Conservation (phyloP, 2,888 invertebrate species). For the Pseudoips prasinana region DNA sequence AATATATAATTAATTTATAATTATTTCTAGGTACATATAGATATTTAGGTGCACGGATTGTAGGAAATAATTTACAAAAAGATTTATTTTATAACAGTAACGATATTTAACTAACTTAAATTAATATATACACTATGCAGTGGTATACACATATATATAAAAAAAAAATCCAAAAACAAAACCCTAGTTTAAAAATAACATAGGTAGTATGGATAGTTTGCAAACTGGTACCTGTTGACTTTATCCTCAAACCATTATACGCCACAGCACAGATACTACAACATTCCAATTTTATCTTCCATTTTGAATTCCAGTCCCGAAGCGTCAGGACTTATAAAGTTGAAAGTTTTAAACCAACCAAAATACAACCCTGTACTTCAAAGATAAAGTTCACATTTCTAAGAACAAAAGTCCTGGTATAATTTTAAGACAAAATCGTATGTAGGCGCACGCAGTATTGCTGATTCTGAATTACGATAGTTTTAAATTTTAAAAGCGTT, state of each 20-base stretch:
- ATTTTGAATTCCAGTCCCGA: constrained; percentile 36
- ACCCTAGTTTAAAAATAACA: no score
- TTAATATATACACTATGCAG: no score
- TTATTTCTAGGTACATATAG: no score
- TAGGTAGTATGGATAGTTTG: no score
- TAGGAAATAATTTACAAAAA: no score
- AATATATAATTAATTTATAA: no score
- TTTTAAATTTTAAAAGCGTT: constrained; percentile 9
- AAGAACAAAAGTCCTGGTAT: not conserved
- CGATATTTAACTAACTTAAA: no score
- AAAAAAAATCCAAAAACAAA: no score
- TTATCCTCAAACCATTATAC: constrained; percentile 24
- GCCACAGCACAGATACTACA: constrained; percentile 24
- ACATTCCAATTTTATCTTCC: constrained; percentile 36
- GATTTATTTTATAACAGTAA: no score
- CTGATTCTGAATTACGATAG: constrained; percentile 20
- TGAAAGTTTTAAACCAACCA: constrained; percentile 3
- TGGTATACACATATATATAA: no score
- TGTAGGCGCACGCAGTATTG: constrained; percentile 16
- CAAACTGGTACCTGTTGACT: no score
- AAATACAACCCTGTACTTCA: constrained; percentile 5
- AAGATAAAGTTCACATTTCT: constrained; percentile 4
- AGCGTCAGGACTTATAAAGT: constrained; percentile 31
- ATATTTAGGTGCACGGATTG: no score
- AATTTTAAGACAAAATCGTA: constrained; percentile 15